A percentile compares a stretch with the other conserved stretches of the same genome.
Evolutionary conservation across 1,140 invertebrate genomes (phyloP).

Genomic region (Drosophila equinoxialis): DNA sequence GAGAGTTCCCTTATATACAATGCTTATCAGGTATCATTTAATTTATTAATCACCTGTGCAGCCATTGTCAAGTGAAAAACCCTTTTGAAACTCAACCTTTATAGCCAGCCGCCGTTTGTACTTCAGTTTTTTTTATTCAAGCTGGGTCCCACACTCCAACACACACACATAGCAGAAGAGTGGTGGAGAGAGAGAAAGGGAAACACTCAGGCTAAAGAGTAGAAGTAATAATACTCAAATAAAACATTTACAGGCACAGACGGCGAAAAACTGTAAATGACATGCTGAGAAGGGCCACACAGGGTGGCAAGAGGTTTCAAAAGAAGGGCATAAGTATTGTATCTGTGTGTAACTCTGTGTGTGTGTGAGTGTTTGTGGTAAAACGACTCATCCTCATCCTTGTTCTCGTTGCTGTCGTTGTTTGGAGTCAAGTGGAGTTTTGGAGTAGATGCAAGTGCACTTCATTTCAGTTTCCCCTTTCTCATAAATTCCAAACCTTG

Average conservation of each 20-base stretch:
- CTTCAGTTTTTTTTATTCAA: not conserved
- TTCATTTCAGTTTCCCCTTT: constrained; percentile 60
- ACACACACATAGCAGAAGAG: not conserved
- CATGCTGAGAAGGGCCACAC: constrained; percentile 44
- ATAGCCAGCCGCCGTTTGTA: not conserved
- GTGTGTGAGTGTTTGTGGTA: constrained; percentile 32
- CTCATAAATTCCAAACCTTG: constrained; percentile 73
- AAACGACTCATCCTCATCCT: constrained; percentile 54
- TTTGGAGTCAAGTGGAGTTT: constrained; percentile 58
- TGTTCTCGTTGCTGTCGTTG: constrained; percentile 39
- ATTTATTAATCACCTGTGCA: constrained; percentile 2
- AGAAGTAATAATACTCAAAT: constrained; percentile 79
- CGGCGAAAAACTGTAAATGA: constrained; percentile 76
- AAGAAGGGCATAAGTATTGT: constrained; percentile 10
- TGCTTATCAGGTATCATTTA: constrained; percentile 7
- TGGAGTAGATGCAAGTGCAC: constrained; percentile 63
- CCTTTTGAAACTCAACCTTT: constrained; percentile 6
- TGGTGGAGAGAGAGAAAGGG: not conserved
- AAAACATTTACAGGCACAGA: constrained; percentile 79
- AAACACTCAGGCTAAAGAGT: constrained; percentile 60
- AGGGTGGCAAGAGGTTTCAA: constrained; percentile 9
- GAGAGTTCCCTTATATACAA: not conserved
- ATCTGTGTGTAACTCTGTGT: not conserved
- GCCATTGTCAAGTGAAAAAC: constrained; percentile 7
- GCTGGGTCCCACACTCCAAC: not conserved